Evolutionary conservation across 2,113 vertebrate species (phyloP).

Genomic region (Alexandromys fortis): DNA sequence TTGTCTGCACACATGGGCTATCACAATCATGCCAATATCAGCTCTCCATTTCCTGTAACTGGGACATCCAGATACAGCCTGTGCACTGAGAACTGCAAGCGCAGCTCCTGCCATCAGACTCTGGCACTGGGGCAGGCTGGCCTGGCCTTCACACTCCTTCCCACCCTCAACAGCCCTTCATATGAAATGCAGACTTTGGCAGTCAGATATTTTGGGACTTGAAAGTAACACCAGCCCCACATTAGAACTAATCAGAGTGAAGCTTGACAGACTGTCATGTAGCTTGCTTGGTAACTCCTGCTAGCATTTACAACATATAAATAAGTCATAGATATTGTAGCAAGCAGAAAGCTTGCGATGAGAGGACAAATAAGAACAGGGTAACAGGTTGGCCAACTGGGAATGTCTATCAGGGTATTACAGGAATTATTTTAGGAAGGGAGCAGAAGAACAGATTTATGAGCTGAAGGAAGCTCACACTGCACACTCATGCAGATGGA

Average conservation of each 20-base stretch:
- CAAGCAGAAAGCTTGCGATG: not conserved
- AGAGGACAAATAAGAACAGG: not conserved
- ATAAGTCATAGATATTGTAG: not conserved
- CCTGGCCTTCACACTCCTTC: not conserved
- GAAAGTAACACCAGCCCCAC: not conserved
- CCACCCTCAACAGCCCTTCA: not conserved
- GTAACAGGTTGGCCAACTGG: not conserved
- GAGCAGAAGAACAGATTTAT: not conserved
- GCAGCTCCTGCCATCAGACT: not conserved
- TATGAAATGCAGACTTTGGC: not conserved
- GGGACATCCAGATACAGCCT: not conserved
- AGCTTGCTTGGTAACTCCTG: not conserved
- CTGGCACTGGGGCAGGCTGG: not conserved
- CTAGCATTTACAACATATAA: not conserved
- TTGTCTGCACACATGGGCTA: fast-evolving
- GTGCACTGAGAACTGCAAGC: not conserved
- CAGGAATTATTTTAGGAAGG: conserved; percentile 16
- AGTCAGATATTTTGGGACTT: conserved; percentile 36
- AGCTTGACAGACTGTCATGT: conserved; percentile 1
- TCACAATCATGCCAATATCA: not conserved
- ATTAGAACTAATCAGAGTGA: conserved; percentile 17
- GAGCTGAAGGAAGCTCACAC: not conserved
- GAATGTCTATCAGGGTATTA: not conserved
- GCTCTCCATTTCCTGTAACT: not conserved
- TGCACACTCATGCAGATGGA: fast-evolving